Conservation (phyloP, 2,797 vertebrate species). For the Gymnodraco acuticeps region DNA sequence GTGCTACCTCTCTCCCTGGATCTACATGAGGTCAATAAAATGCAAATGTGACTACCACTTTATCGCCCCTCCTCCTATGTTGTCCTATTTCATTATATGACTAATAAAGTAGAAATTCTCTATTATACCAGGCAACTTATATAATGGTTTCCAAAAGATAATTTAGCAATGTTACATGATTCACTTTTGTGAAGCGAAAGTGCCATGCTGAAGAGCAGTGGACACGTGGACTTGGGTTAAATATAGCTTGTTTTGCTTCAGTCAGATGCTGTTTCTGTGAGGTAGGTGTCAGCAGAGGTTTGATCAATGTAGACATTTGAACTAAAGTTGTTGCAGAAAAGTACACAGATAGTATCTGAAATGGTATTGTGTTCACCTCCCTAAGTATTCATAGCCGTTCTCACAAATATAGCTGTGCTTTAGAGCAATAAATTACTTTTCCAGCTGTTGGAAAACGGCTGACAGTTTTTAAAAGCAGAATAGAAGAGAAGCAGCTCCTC, state of each 20-base stretch:
- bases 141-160: constrained; percentile 25
- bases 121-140: constrained; percentile 26
- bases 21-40: background rate
- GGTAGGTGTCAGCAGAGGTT: constrained; percentile 22
- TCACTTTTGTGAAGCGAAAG: constrained; percentile 56
- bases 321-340: constrained; percentile 21
- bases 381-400: constrained; percentile 5
- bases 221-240: constrained; percentile 53
- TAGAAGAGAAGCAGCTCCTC: constrained; percentile 12
- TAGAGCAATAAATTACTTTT: constrained; percentile 44
- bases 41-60: background rate
- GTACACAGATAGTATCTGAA: constrained; percentile 2
- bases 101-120: constrained; percentile 21
- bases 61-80: constrained; percentile 36
- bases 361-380: constrained; percentile 12
- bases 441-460: constrained; percentile 38
- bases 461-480: constrained; percentile 33
- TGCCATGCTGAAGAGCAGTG: constrained; percentile 43
- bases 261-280: constrained; percentile 34
- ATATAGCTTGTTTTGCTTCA: constrained; percentile 62
- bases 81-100: constrained; percentile 35
- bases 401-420: constrained; percentile 28
- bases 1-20: background rate
- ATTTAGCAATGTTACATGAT: constrained; percentile 42
- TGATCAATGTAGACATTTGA: constrained; percentile 25